phyloP scores from a whole-genome alignment of 2,113 vertebrate species.

The Calcarius ornatus region DNA sequence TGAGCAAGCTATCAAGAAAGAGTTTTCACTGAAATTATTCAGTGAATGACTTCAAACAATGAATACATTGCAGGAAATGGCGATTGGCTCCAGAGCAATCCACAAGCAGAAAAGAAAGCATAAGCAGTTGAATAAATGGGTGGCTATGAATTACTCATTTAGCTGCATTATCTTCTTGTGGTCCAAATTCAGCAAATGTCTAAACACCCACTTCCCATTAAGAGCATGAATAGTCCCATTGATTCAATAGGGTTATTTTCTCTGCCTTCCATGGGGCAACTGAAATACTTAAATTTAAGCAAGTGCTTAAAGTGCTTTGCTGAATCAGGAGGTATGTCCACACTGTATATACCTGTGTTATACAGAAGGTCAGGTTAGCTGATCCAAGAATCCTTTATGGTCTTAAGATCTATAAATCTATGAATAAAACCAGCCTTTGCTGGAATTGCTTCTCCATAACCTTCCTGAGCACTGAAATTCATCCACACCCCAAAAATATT shows the following conservation, averaged over 20 bases:
- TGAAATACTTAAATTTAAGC: constrained; percentile 58
- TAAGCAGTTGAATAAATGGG: constrained; percentile 62
- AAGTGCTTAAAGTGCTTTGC: constrained; percentile 59
- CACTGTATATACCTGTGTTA: constrained; percentile 60
- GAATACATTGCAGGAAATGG: constrained; percentile 59
- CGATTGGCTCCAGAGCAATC: constrained; percentile 57
- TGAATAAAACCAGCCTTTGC: constrained; percentile 56
- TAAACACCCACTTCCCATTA: constrained; percentile 55
- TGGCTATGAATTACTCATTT: constrained; percentile 65
- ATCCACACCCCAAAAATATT: constrained; percentile 66
- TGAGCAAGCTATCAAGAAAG: constrained; percentile 50
- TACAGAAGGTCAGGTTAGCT: constrained; percentile 64
- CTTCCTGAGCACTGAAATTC: constrained; percentile 50
- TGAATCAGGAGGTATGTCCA: constrained; percentile 66
- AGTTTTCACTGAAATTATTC: constrained; percentile 66
- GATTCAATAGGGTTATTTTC: constrained; percentile 66
- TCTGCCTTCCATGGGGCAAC: constrained; percentile 48
- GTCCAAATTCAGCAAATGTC: constrained; percentile 55
- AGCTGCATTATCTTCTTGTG: constrained; percentile 55
- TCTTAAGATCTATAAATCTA: constrained; percentile 65
- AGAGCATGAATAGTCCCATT: constrained; percentile 61
- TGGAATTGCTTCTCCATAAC: constrained; percentile 58
- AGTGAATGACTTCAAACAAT: constrained; percentile 67
- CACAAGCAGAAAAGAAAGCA: constrained; percentile 57
- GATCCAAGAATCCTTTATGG: constrained; percentile 65